A percentile compares a stretch with the other conserved stretches of the same genome.
Evolutionary conservation across 2,113 vertebrate species (phyloP).

Genomic region (Empidonax alnorum): DNA sequence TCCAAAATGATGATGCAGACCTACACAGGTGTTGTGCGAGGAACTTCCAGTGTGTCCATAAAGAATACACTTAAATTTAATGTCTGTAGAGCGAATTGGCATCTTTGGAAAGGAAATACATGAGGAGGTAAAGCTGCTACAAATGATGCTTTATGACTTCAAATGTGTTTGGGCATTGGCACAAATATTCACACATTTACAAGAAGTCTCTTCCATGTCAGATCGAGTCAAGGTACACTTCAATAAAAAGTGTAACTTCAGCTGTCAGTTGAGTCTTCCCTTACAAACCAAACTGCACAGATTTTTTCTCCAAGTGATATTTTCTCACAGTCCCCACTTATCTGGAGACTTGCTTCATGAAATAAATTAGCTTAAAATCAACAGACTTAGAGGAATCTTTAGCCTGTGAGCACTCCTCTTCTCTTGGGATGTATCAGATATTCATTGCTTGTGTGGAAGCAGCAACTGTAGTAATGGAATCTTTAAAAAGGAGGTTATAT

Average conservation of each 20-base stretch:
- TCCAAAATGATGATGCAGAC: background rate
- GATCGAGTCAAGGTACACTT: background rate
- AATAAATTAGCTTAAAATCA: slow-evolving; percentile 12
- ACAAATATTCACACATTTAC: background rate
- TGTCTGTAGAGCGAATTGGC: background rate
- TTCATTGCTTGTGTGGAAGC: background rate
- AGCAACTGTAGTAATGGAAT: background rate
- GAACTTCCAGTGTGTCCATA: background rate
- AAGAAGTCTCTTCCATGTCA: background rate
- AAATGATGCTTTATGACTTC: background rate
- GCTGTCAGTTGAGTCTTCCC: background rate
- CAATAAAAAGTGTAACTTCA: background rate
- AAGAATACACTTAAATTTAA: background rate
- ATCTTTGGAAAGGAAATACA: background rate
- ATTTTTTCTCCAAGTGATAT: background rate
- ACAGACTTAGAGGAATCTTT: background rate
- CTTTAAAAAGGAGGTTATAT: background rate
- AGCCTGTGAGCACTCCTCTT: background rate
- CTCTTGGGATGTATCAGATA: background rate
- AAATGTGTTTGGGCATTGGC: background rate
- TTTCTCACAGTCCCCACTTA: background rate
- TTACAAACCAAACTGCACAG: background rate
- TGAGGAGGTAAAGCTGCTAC: background rate
- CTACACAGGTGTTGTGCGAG: background rate
- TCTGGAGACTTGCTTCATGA: background rate